Evolutionary conservation across 2,113 vertebrate species (phyloP).

Genomic region (Lepus americanus): DNA sequence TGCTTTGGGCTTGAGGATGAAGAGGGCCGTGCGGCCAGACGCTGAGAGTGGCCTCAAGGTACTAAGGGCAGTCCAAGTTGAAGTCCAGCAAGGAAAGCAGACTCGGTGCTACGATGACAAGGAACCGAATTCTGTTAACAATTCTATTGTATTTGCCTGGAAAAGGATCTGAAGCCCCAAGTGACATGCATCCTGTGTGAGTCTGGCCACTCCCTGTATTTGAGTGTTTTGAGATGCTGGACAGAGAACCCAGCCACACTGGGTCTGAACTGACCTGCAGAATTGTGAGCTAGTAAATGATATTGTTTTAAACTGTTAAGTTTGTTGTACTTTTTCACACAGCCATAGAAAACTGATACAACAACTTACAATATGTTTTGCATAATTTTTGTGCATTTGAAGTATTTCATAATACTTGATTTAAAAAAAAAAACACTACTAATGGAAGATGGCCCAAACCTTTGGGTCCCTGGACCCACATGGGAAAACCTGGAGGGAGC

Average conservation of each 20-base stretch:
- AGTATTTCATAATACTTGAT: not conserved
- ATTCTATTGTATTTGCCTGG: not conserved
- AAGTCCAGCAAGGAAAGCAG: not conserved
- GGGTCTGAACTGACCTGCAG: not conserved
- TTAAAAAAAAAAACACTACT: not conserved
- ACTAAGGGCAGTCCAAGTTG: not conserved
- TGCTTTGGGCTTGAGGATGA: not conserved
- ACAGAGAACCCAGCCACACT: not conserved
- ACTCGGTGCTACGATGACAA: not conserved
- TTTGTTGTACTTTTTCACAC: not conserved
- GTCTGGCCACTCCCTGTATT: not conserved
- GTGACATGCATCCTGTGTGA: not conserved
- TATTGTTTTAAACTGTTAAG: not conserved
- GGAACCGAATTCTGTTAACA: not conserved
- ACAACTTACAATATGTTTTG: not conserved
- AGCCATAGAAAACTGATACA: not conserved
- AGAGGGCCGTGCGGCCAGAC: not conserved
- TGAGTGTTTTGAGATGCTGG: not conserved
- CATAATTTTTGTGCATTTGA: not conserved
- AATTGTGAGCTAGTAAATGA: not conserved
- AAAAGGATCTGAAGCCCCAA: not conserved
- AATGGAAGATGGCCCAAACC: too few relatives aligned
- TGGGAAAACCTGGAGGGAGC: too few relatives aligned
- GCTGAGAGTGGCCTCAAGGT: not conserved
- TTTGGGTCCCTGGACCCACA: too few relatives aligned